These are phyloP conservation scores for Cnemophilus loriae DNA, from an alignment of 2,113 vertebrate genomes.

Conservation along the genomic window DNA sequence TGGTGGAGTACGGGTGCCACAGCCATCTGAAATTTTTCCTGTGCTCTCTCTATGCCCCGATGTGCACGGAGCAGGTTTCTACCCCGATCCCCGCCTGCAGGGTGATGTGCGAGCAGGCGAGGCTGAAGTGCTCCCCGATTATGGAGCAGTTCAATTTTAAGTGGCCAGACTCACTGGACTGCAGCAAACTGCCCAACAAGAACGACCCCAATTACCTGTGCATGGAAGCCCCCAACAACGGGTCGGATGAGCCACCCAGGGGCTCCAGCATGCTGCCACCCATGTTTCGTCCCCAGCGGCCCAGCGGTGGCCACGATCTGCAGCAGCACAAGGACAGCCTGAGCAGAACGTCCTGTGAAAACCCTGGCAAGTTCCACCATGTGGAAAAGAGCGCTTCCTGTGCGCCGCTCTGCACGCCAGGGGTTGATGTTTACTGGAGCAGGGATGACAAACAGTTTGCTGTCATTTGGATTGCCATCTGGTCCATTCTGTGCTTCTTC, in stretches of 20 bases:
- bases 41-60: slow-evolving; percentile 93
- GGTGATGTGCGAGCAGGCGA: slow-evolving; percentile 96
- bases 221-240: slow-evolving; percentile 96
- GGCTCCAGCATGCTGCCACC: slow-evolving; percentile 87
- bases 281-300: slow-evolving; percentile 83
- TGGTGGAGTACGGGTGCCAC: slow-evolving; percentile 95
- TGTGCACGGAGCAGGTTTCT: slow-evolving; percentile 98
- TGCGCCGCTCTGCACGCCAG: slow-evolving; percentile 87
- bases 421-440: slow-evolving; percentile 97
- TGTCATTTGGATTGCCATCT: slow-evolving; percentile 90
- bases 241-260: slow-evolving; percentile 83
- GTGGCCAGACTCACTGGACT: slow-evolving; percentile 95
- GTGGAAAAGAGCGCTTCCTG: slow-evolving; percentile 94
- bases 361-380: slow-evolving; percentile 92
- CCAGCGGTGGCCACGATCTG: slow-evolving; percentile 77
- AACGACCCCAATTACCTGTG: slow-evolving; percentile 96
- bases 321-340: slow-evolving; percentile 73
- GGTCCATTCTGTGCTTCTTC: slow-evolving; percentile 93
- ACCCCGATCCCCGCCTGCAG: slow-evolving; percentile 93
- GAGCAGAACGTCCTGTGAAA: slow-evolving; percentile 77
- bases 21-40: slow-evolving; percentile 93
- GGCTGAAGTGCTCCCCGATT: slow-evolving; percentile 89
- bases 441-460: slow-evolving; percentile 91
- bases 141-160: slow-evolving; percentile 93
- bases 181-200: slow-evolving; percentile 90